Evolutionary conservation across 1,140 invertebrate genomes (phyloP), one percentile per base, ranked within the genome.

Genomic region (Nasonia giraulti): DNA sequence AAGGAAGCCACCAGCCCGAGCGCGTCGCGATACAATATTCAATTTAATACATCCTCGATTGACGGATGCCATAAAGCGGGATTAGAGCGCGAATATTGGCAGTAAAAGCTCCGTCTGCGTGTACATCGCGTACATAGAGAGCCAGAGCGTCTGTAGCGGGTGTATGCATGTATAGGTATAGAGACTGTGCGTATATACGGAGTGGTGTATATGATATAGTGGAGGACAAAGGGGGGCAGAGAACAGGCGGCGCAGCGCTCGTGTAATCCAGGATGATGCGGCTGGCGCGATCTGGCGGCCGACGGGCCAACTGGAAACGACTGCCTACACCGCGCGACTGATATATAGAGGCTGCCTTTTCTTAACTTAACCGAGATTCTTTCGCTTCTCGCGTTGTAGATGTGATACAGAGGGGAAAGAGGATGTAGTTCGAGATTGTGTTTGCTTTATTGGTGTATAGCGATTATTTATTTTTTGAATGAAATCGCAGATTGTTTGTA

Each of bases 261-360:
- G 69, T 85, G 71, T 80, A 80, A 74, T 85, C 83, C 83, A 20
- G 83, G 78, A 84, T 74, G 82, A 75, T 84, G 86, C 85, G 87
- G 87, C 87, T 90, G 88, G 83, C 88, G 89, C 89, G 84, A 89
- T 90, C 89, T 90, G 86, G 83, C 86, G 88, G 88, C 17, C 78
- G 75, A 7, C 79, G 11, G 2, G 11, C 11, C 69, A 85, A 85
- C 79, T 85, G 40, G 1, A 68, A 14, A 68, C 44, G 40, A 5
- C 71, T 7, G 20, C 47, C 14, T 37, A 44, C 44, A 27, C 27
- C 27, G 27, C 27, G 27, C 37, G 33, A 68, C 8, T 79, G 44
- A 80, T 74, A 66, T 33, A 55, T 50, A 50, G 47, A 50, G 40
- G 10, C 7, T n/a, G 37, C 12, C 31, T 20, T 71, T n/a, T 6